Percentiles rank a stretch among this genome's conserved stretches.
Conservation (phyloP, 92 coral and sea anemone species). For the Actinostola sp. region DNA sequence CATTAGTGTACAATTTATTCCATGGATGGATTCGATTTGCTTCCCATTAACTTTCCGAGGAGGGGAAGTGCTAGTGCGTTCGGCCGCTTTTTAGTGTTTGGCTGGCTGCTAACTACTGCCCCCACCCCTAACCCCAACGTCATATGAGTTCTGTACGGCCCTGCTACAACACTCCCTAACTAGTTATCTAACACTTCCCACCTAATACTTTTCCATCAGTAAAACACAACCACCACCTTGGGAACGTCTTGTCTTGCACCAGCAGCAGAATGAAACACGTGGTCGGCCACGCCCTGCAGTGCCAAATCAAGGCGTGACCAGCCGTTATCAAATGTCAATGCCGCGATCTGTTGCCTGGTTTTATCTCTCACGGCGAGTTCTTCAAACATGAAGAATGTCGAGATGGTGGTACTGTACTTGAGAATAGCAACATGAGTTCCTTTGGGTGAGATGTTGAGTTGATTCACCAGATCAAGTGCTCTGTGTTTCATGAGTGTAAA, state of each 20-base stretch:
- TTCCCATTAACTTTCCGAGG: too few relatives aligned
- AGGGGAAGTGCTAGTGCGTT: too few relatives aligned
- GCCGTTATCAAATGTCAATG: constrained; percentile 33
- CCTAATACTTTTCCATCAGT: constrained; percentile 47
- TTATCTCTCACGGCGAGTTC: constrained; percentile 23
- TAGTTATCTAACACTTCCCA: too few relatives aligned
- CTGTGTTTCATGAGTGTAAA: constrained; percentile 41
- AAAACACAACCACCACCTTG: constrained; percentile 48
- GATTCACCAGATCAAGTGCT: constrained; percentile 34
- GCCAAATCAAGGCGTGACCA: constrained; percentile 66
- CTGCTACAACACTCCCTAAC: too few relatives aligned
- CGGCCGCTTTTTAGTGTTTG: too few relatives aligned
- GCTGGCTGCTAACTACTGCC: too few relatives aligned
- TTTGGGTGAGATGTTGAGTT: constrained; percentile 37
- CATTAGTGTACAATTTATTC: too few relatives aligned
- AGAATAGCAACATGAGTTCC: constrained; percentile 60
- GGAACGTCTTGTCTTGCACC: constrained; percentile 55
- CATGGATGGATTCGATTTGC: too few relatives aligned
- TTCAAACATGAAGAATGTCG: constrained; percentile 48
- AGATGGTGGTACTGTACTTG: constrained; percentile 40
- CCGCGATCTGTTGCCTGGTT: constrained; percentile 18
- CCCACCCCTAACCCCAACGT: too few relatives aligned
- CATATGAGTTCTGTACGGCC: too few relatives aligned
- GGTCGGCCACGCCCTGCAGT: constrained; percentile 35
- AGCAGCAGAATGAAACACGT: constrained; percentile 35